A percentile compares a stretch with the other conserved stretches of the same genome.
These are phyloP conservation scores for Eupithecia subumbrata DNA, from an alignment of 2,888 invertebrate species.

Conservation along the genomic window DNA sequence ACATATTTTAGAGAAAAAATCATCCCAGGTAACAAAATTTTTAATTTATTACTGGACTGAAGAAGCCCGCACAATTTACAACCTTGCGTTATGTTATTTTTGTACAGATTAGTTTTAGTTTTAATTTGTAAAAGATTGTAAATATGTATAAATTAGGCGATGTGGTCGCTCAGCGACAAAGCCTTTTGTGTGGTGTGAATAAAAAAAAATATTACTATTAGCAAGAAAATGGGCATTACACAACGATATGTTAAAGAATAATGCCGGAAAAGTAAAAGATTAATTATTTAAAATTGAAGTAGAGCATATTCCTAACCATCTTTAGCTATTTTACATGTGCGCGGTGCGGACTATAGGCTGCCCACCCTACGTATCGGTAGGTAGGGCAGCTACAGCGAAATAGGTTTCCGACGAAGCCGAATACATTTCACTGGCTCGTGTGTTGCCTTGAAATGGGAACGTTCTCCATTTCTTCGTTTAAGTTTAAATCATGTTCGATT, in stretches of 20 bases:
- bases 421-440: slow-evolving; percentile 76
- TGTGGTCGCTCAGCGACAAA: no score
- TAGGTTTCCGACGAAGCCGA: slow-evolving; percentile 78
- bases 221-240: no score
- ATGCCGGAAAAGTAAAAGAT: background rate
- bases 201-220: no score
- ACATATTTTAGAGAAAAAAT: no score
- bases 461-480: slow-evolving; percentile 65
- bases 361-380: slow-evolving; percentile 79
- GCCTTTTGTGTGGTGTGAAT: no score
- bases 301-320: slow-evolving; percentile 62
- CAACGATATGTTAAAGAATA: background rate
- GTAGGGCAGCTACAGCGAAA: slow-evolving; percentile 72
- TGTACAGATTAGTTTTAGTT: no score
- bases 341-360: slow-evolving; percentile 72
- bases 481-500: slow-evolving; percentile 65
- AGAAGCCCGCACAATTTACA: no score
- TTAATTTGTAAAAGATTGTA: no score
- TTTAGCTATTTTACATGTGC: slow-evolving; percentile 82
- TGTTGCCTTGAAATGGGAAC: slow-evolving; percentile 67
- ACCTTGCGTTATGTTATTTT: no score
- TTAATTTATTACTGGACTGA: no score
- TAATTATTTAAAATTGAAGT: slow-evolving; percentile 48
- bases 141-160: no score
- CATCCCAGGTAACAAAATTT: no score